Evolutionary conservation across 2,888 invertebrate species (phyloP), one percentile per base, ranked within the genome.

Genomic region (Villa cingulata): DNA sequence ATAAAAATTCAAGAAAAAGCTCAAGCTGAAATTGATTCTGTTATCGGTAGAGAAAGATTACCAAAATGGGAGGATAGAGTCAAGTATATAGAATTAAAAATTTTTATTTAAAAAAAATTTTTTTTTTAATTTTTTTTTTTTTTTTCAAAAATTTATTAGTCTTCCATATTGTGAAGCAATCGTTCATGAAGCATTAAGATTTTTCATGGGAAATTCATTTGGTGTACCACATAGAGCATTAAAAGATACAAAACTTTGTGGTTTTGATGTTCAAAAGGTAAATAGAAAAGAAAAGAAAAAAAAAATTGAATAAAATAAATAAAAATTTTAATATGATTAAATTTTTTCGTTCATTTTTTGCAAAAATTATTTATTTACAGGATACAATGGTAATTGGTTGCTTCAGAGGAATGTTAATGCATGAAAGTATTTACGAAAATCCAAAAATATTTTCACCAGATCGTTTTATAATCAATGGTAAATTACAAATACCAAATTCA

Each of bases 161-260:
- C 76, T 90, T 78, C 85, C 87, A 0, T 89, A 86, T 60, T 77
- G 83, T 50, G 86, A 86, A 60, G 86, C 86, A 0, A 73, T 86
- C 10, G 81, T 84, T 1, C 70, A 83, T 57, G 89, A 90, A 64
- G 76, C 83, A 0, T 64, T 89, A 1, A 74, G 90, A 39, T 80
- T 86, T 71, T 88, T 89, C 61, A 81, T 83, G 76, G 83, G 83
- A 0, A 72, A 84, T 53, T 81, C 83, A 0, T 81, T 87, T 60
- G 82, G 83, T 12, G 77, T 89, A 4, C 87, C 88, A 0, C 88
- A 88, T 63, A 74, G 88, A 43, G 85, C 88, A 1, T 56, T 85
- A 10, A 75, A 72, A 53, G 79, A 87, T 53, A 86, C 87, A 0
- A 72, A 70, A 0, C 68, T 89, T 1, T 73, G 77, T 57, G 88